Evolutionary conservation across 2,888 invertebrate genomes (phyloP), one percentile per base, ranked within the genome.

Genomic region (Oasisia sp.): DNA sequence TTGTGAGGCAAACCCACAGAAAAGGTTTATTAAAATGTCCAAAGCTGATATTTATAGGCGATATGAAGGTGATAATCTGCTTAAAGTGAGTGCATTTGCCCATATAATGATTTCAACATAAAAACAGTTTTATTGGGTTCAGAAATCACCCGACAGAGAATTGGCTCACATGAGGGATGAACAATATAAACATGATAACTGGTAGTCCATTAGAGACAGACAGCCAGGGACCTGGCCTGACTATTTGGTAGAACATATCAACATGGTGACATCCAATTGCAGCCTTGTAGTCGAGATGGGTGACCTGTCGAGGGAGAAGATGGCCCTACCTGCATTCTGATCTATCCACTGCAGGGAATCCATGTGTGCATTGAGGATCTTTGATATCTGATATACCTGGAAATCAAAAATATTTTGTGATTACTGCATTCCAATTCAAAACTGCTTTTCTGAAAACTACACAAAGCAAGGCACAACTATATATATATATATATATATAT

Each of bases 311-410:
- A 90, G 32, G 12, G 45, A 38, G 32, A 9, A 14, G 19, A 91
- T 38, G 38, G 38, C 38, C 92, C 32, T 89, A 94, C 96, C 97
- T 7, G 98, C 98, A 92, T 98, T 98, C 94, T 98, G 97, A 95
- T 99, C 99, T 90, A 99, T 97, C 99, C 99, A 99, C 95, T 99
- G 98, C 95, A 99, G 97, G 0, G 99, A 98, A 91, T 98, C 98
- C 98, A 99, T 99, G 96, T 99, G 99, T 0, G 99, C 98, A 97
- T 99, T 99, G 5, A 99, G 97, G 94, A 99, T 99, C 94, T 98
- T 98, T 0, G 98, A 98, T 94, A 99, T 98, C 97, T 99, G 99
- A 12, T 98, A 98, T 91, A 99, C 98, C 98, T 98, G 97, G 89
- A 97, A 97, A 93, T 92, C 94, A 94, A 94, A 91, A 19, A 74